phyloP scores from a whole-genome alignment of 2,888 invertebrate species.

The Athalia circularis region DNA sequence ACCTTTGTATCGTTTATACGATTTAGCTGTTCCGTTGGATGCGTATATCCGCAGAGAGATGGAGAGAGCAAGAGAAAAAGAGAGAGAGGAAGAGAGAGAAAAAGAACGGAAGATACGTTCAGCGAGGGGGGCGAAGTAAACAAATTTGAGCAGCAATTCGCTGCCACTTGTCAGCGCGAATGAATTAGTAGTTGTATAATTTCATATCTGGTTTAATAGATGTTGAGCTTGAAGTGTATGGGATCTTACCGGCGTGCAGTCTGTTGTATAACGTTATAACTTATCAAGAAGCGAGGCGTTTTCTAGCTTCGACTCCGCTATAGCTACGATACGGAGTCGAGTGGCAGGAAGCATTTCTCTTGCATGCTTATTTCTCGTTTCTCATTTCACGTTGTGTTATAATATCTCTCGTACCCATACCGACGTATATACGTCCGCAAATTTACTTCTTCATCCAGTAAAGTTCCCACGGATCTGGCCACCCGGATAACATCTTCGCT shows the following conservation, averaged over 20 bases:
- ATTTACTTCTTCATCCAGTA: constrained; percentile 35
- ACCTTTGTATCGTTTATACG: constrained; percentile 29
- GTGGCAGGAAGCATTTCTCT: constrained; percentile 41
- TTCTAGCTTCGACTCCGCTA: not conserved
- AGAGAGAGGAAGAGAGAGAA: not conserved
- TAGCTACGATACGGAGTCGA: not conserved
- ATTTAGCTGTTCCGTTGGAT: constrained; percentile 28
- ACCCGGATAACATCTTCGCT: constrained; percentile 43
- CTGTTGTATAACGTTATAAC: constrained; percentile 12
- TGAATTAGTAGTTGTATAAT: constrained; percentile 39
- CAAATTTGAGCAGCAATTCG: constrained; percentile 34
- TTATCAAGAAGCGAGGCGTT: constrained; percentile 25
- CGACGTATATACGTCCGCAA: constrained; percentile 23
- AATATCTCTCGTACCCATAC: not conserved
- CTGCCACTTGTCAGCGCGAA: constrained; percentile 33
- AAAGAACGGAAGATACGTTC: too few species aligned
- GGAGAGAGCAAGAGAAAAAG: not conserved
- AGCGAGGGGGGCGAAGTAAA: not conserved
- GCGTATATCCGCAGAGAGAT: constrained; percentile 17
- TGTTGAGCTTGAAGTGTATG: constrained; percentile 1
- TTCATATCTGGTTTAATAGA: constrained; percentile 1
- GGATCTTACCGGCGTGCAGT: constrained; percentile 21
- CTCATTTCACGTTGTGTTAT: constrained; percentile 23
- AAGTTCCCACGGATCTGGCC: constrained; percentile 43
- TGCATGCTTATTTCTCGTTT: constrained; percentile 26